phyloP scores from a whole-genome alignment of 2,113 vertebrate species.

The Engraulis encrasicolus region DNA sequence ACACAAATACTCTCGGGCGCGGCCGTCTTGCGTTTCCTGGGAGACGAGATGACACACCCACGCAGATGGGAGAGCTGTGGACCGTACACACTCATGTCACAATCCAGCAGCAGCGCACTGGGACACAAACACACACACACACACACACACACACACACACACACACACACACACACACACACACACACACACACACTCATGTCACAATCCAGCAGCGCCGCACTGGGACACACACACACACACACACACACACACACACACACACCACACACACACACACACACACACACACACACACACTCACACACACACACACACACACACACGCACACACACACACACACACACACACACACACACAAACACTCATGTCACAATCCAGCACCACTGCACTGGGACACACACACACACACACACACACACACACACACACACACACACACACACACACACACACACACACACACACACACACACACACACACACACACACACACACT shows the following conservation, averaged over 20 bases:
- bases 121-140: conserved; percentile 12
- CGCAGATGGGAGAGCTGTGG: conserved; percentile 76
- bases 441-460: background rate
- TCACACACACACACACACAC: background rate
- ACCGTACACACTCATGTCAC: conserved; percentile 72
- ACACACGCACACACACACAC: background rate
- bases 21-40: conserved; percentile 60
- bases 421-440: too few species aligned
- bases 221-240: background rate
- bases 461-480: background rate
- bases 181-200: background rate
- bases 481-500: background rate
- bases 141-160: background rate
- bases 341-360: background rate
- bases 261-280: too few species aligned
- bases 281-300: conserved; percentile 16
- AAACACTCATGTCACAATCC: background rate
- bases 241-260: background rate
- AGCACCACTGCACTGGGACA: too few species aligned
- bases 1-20: conserved; percentile 58
- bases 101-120: conserved; percentile 69
- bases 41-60: conserved; percentile 70
- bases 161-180: background rate
- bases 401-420: background rate
- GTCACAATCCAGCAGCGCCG: background rate